Evolutionary conservation across 2,797 vertebrate genomes (phyloP).

Genomic region (Oryzias sinensis): DNA sequence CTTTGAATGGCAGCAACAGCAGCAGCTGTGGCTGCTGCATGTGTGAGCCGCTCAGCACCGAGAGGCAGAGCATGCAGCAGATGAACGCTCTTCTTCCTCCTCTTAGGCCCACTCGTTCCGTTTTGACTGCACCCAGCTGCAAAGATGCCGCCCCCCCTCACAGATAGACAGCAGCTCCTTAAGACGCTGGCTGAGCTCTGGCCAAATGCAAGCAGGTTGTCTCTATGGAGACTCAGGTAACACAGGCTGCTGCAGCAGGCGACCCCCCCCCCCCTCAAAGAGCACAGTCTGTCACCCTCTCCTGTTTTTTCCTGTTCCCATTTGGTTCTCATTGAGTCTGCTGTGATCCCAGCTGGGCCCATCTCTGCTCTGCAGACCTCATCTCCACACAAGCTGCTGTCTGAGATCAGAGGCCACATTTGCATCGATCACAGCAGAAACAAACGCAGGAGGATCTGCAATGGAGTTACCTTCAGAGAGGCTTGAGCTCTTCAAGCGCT

Average conservation of each 20-base stretch:
- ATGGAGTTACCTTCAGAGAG: slow-evolving; percentile 66
- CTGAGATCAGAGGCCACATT: slow-evolving; percentile 50
- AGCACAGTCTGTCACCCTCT: slow-evolving; percentile 13
- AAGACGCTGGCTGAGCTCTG: slow-evolving; percentile 72
- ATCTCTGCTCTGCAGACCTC: slow-evolving; percentile 7
- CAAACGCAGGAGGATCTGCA: slow-evolving; percentile 63
- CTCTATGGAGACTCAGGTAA: slow-evolving; percentile 82
- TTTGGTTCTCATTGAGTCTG: too few relatives aligned
- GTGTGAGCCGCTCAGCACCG: slow-evolving; percentile 12
- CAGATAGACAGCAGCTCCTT: slow-evolving; percentile 50
- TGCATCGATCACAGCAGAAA: slow-evolving; percentile 45
- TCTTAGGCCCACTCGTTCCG: slow-evolving; percentile 1
- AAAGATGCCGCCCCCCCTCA: slow-evolving; percentile 40
- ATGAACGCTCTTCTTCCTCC: too few relatives aligned
- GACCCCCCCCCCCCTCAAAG: slow-evolving; percentile 66
- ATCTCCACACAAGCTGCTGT: slow-evolving; percentile 43
- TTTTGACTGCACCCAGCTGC: slow-evolving; percentile 29
- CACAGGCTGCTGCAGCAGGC: slow-evolving; percentile 74
- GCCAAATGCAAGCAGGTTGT: slow-evolving; percentile 70
- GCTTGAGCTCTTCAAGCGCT: slow-evolving; percentile 70
- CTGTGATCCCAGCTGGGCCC: not conserved
- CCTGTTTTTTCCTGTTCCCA: not conserved
- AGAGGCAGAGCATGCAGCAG: too few relatives aligned
- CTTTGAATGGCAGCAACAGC: slow-evolving; percentile 72
- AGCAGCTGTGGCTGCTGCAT: slow-evolving; percentile 27